These are phyloP conservation scores for Melanostoma mellinum DNA, from an alignment of 2,888 invertebrate species.

Conservation along the genomic window DNA sequence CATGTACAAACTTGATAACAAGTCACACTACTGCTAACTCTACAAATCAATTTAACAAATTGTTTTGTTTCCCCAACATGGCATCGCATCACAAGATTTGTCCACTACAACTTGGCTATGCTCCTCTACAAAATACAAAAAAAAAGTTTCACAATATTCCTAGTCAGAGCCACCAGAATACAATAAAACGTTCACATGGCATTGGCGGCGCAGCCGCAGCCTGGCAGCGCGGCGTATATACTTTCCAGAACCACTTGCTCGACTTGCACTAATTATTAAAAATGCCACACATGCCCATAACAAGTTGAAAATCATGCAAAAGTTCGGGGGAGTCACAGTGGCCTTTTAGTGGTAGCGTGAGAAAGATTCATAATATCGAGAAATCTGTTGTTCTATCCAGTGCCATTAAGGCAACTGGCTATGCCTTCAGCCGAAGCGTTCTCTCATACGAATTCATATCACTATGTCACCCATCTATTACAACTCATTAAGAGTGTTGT, in stretches of 20 bases:
- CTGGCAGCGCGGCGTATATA: background rate
- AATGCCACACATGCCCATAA: conserved; percentile 68
- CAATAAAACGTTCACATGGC: conserved; percentile 59
- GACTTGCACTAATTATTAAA: conserved; percentile 68
- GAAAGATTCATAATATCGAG: conserved; percentile 78
- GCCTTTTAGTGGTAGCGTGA: conserved; percentile 79
- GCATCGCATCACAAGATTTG: conserved; percentile 46
- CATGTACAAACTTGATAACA: conserved; percentile 13
- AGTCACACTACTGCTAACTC: conserved; percentile 15
- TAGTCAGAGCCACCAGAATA: conserved; percentile 8
- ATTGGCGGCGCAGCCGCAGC: background rate
- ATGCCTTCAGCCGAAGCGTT: conserved; percentile 47
- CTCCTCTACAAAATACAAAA: conserved; percentile 5
- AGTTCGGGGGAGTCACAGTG: conserved; percentile 82
- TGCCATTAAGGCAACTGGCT: conserved; percentile 52
- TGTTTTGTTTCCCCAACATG: conserved; percentile 55
- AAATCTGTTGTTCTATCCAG: conserved; percentile 74
- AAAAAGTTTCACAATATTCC: conserved; percentile 39
- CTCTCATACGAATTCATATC: conserved; percentile 64
- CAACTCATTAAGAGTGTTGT: conserved; percentile 82
- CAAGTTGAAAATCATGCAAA: conserved; percentile 80
- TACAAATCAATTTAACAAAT: conserved; percentile 33
- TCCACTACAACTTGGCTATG: conserved; percentile 28
- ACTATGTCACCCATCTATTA: conserved; percentile 81
- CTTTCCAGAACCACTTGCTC: conserved; percentile 50